Evolutionary conservation across 1,140 invertebrate species (phyloP), one percentile per base, ranked within the genome.

Genomic region (Nomia melanderi): DNA sequence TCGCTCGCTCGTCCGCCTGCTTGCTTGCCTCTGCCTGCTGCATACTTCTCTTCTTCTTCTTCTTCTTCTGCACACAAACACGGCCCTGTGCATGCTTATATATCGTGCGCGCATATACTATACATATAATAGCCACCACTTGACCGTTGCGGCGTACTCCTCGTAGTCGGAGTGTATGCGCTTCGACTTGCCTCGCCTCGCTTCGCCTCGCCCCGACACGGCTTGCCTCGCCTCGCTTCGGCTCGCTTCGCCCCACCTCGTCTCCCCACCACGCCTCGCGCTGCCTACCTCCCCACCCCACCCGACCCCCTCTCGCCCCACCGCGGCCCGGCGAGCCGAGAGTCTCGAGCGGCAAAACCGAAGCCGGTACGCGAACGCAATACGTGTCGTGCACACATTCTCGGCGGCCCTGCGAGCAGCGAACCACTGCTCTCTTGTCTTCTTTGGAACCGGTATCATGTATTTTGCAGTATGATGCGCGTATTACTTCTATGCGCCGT

Each of bases 61-160:
- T n/a, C n/a, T n/a, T n/a, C n/a, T n/a, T n/a, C n/a, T 50, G 64
- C 77, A 71, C 77, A 36, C 69, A 65, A 60, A 39, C 57, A 33
- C 39, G 44, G n/a, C 47, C 47, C 47, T 63, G 44, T 33, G 36
- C 62, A 56, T 57, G 59, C 71, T 72, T 67, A 44, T 56, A n/a
- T n/a, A 63, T 70, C 76, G 65, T 23, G 1, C 17, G 17, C 29
- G 17, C 23, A 27, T 31, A 33, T 25, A 41, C 27, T 50, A 62
- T 50, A 25, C 41, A 44, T 44, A 44, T 44, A 44, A 17, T 44
- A 9, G 39, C 20, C n/a, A 44, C 25, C 64, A 29, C 41, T 59
- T 50, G 59, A 62, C 59, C 59, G 41, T 31, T 54, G 70, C 44
- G 41, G 23, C 17, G 44, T 44, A 17, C 33, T 62, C 23, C 59